Evolutionary conservation across 2,113 vertebrate genomes (phyloP).

Genomic region (Pteronura brasiliensis): DNA sequence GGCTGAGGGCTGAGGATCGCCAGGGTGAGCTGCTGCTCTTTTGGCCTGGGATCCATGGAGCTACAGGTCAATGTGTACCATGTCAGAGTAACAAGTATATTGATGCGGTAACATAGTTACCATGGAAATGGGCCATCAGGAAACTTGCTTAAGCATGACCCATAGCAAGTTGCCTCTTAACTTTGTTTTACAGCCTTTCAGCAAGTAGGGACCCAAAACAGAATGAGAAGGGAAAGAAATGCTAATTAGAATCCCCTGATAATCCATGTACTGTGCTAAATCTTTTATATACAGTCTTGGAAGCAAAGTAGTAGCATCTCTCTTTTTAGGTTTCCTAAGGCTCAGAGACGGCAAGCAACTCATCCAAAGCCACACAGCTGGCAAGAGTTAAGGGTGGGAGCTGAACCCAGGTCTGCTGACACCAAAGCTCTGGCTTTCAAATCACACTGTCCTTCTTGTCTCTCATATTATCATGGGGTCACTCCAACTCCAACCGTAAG

Average conservation of each 20-base stretch:
- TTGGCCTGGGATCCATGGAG: not conserved
- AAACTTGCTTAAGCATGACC: not conserved
- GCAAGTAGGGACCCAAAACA: not conserved
- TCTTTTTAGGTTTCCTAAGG: not conserved
- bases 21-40: not conserved
- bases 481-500: not conserved
- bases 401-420: not conserved
- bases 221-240: not conserved
- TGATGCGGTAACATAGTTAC: not conserved
- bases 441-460: not conserved
- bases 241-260: not conserved
- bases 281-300: not conserved
- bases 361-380: not conserved
- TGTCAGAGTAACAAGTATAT: not conserved
- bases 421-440: not conserved
- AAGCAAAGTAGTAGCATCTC: not conserved
- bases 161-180: not conserved
- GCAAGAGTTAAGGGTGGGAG: not conserved
- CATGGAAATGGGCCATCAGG: not conserved
- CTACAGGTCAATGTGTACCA: not conserved
- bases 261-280: not conserved
- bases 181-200: not conserved
- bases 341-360: not conserved
- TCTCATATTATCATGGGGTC: not conserved
- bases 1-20: not conserved